phyloP scores from a whole-genome alignment of 1,140 invertebrate genomes.

The Drosophila grimshawi region DNA sequence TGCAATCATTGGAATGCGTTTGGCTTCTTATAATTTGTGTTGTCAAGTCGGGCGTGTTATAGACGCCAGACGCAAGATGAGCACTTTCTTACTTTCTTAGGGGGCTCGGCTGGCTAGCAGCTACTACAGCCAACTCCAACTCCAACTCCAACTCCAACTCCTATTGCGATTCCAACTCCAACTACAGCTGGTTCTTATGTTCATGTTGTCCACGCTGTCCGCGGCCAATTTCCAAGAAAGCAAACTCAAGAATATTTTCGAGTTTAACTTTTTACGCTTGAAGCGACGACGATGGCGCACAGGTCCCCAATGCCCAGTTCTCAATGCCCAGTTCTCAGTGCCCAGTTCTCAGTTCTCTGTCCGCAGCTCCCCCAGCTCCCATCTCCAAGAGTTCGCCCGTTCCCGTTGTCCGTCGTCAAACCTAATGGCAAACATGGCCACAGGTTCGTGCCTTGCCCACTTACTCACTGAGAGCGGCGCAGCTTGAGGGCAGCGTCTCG shows the following conservation, averaged over 20 bases:
- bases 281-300: conserved; percentile 50
- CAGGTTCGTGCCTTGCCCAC: conserved; percentile 57
- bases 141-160: conserved; percentile 22
- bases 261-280: conserved; percentile 78
- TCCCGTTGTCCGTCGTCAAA: background rate
- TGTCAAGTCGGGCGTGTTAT: conserved; percentile 33
- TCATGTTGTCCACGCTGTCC: conserved; percentile 22
- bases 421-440: conserved; percentile 59
- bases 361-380: background rate
- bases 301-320: conserved; percentile 17
- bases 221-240: conserved; percentile 74
- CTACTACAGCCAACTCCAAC: background rate
- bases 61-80: conserved; percentile 34
- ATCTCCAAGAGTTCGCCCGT: no score
- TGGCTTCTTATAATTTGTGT: conserved; percentile 70
- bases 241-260: conserved; percentile 68
- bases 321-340: no score
- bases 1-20: conserved; percentile 66
- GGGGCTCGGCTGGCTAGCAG: background rate
- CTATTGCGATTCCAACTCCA: conserved; percentile 2
- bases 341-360: no score
- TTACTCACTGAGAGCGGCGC: conserved; percentile 19
- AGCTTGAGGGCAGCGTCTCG: conserved; percentile 25
- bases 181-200: conserved; percentile 12
- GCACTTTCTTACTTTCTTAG: background rate